Percentiles rank a stretch among this genome's conserved stretches.
phyloP scores from a whole-genome alignment of 1,140 invertebrate species.

The Brachionus calyciflorus region DNA sequence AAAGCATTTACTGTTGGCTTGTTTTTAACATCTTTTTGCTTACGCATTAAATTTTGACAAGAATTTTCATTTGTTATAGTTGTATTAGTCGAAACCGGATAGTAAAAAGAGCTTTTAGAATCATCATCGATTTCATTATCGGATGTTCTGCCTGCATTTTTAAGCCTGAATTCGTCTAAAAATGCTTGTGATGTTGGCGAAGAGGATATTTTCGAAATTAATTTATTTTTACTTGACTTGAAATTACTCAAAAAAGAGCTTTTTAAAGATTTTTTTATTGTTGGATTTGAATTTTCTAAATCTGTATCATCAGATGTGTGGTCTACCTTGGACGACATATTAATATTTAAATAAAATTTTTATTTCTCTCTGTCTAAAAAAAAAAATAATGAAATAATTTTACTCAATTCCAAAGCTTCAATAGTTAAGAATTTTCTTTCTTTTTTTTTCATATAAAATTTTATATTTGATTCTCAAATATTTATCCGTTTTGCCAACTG shows the following conservation, averaged over 20 bases:
- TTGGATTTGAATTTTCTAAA: not conserved
- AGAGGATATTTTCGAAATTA: conserved; percentile 26
- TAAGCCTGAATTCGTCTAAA: too few relatives aligned
- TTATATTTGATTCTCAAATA: not conserved
- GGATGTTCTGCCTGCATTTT: not conserved
- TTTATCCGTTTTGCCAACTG: not conserved
- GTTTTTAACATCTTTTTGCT: not conserved
- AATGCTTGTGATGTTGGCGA: not conserved
- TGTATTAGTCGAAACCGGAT: not conserved
- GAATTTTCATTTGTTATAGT: not conserved
- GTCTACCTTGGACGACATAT: not conserved
- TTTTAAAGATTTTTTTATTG: conserved; percentile 12
- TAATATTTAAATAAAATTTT: not conserved
- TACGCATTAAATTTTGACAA: not conserved
- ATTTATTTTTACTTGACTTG: conserved; percentile 3
- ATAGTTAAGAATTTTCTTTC: too few relatives aligned
- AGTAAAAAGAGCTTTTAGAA: not conserved
- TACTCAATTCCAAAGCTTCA: too few relatives aligned
- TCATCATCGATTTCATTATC: not conserved
- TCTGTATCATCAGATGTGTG: not conserved
- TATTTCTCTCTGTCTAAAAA: not conserved
- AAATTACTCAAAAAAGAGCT: conserved; percentile 29
- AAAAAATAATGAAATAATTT: too few relatives aligned
- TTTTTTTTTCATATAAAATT: not conserved
- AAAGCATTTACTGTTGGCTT: conserved; percentile 3